phyloP scores from a whole-genome alignment of 2,113 vertebrate species.

The Sebastes schlegelii region DNA sequence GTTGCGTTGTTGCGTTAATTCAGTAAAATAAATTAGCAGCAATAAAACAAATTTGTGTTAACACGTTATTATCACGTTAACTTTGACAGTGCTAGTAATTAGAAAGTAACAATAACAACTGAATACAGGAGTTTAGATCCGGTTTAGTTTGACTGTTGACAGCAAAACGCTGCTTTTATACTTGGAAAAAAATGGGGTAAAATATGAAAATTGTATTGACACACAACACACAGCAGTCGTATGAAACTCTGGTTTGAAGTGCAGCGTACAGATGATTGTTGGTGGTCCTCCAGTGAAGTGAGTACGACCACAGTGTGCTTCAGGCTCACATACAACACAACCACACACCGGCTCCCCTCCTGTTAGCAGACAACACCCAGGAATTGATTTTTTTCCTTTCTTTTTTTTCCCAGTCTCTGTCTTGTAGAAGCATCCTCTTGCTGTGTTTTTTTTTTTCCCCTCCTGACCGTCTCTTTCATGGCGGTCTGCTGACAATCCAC shows the following conservation, averaged over 20 bases:
- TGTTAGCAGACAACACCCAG: conserved; percentile 25
- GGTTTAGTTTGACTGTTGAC: too few species aligned
- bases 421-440: conserved; percentile 20
- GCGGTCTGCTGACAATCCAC: conserved; percentile 53
- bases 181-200: too few species aligned
- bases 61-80: too few species aligned
- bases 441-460: conserved; percentile 24
- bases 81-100: too few species aligned
- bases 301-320: not conserved
- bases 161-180: too few species aligned
- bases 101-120: too few species aligned
- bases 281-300: not conserved
- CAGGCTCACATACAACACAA: not conserved
- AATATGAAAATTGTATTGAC: too few species aligned
- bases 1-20: too few species aligned
- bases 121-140: too few species aligned
- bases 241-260: not conserved
- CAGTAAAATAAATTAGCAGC: too few species aligned
- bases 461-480: conserved; percentile 22
- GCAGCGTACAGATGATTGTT: not conserved
- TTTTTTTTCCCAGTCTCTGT: not conserved
- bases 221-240: not conserved
- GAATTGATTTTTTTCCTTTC: conserved; percentile 56
- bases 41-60: too few species aligned
- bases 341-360: not conserved